Conservation (phyloP, 2,888 invertebrate genomes). For the Creontiades dilutus region DNA sequence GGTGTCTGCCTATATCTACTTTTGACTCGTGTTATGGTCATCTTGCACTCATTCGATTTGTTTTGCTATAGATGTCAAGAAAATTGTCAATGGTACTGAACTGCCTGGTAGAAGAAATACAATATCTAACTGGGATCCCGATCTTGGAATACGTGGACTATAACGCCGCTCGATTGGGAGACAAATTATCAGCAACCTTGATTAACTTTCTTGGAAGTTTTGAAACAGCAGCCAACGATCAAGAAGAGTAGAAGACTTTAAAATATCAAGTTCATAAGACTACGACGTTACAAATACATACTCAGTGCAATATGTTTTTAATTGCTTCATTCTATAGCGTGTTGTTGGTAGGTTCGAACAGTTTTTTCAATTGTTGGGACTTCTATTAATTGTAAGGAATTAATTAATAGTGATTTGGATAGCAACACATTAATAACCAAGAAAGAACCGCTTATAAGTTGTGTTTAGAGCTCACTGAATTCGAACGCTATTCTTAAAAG, state of each 20-base stretch:
- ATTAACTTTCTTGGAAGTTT: conserved; percentile 16
- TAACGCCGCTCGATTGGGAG: conserved; percentile 39
- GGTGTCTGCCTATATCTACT: too few species aligned
- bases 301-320: too few species aligned
- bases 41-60: background rate
- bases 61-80: conserved; percentile 15
- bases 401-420: too few species aligned
- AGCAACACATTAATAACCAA: too few species aligned
- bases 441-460: too few species aligned
- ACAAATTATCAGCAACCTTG: background rate
- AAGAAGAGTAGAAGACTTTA: background rate
- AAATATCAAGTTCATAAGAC: background rate
- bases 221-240: background rate
- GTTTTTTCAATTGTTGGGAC: too few species aligned
- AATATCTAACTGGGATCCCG: conserved; percentile 55
- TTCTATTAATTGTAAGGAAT: too few species aligned
- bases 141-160: conserved; percentile 57
- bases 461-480: too few species aligned
- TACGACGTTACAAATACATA: background rate
- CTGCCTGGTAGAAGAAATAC: conserved; percentile 55
- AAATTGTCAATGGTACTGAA: conserved; percentile 45
- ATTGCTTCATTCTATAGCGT: too few species aligned
- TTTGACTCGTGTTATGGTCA: too few species aligned
- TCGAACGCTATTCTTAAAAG: too few species aligned
- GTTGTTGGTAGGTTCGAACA: too few species aligned